Conservation (phyloP, 2,797 vertebrate genomes). For the Enteromius trimaculatus region DNA sequence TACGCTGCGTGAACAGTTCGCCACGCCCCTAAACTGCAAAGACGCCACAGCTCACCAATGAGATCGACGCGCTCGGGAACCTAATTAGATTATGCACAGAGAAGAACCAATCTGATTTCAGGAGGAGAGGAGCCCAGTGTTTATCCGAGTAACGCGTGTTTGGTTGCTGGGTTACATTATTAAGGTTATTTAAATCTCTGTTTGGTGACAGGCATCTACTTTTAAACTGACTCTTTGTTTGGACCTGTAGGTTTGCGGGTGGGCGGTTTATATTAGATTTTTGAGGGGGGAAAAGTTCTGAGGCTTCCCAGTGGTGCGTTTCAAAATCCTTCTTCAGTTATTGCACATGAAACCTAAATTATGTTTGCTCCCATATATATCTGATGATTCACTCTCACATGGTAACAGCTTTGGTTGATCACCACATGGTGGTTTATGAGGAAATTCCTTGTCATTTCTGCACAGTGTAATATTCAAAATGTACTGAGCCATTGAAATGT, state of each 20-base stretch:
- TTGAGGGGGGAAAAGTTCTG: not conserved
- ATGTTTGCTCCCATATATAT: conserved; percentile 8
- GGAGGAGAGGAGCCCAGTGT: not conserved
- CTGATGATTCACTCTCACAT: conserved; percentile 13
- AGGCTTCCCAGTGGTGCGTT: not conserved
- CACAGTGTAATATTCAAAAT: not conserved
- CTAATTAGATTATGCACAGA: not conserved
- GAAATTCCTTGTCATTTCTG: not conserved
- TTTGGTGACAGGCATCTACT: not conserved
- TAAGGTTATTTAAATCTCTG: conserved; percentile 8
- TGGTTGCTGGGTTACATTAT: conserved; percentile 35
- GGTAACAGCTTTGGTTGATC: not conserved
- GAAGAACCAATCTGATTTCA: not conserved
- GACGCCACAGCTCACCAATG: conserved; percentile 37
- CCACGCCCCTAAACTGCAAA: conserved; percentile 10
- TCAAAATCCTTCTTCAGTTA: not conserved
- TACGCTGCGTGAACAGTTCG: not conserved
- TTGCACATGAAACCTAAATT: not conserved
- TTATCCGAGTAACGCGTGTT: not conserved
- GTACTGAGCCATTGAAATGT: not conserved
- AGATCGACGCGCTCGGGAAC: not conserved
- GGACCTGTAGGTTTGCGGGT: not conserved
- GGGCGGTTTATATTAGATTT: not conserved
- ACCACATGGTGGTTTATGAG: conserved; percentile 4
- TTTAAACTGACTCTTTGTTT: not conserved